Percentiles rank a stretch among this genome's conserved stretches.
These are phyloP conservation scores for Fistularia commersonii DNA, from an alignment of 2,797 vertebrate species.

Conservation along the genomic window DNA sequence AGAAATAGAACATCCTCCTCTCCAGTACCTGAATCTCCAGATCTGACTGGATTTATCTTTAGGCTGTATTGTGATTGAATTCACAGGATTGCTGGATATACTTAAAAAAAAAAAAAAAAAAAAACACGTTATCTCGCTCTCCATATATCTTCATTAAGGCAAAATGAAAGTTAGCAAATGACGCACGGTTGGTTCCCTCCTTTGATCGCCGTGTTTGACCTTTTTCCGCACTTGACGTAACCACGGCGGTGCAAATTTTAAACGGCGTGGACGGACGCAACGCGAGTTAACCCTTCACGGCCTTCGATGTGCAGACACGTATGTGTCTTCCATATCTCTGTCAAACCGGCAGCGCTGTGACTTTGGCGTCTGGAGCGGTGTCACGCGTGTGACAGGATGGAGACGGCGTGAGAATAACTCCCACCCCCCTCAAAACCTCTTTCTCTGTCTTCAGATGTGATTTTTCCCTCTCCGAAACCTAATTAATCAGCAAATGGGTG, in stretches of 20 bases:
- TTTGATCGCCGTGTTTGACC: slow-evolving; percentile 63
- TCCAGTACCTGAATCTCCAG: slow-evolving; percentile 37
- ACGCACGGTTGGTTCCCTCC: slow-evolving; percentile 27
- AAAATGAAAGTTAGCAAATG: slow-evolving; percentile 10
- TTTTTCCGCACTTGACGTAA: slow-evolving; percentile 66
- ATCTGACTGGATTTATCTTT: slow-evolving; percentile 48
- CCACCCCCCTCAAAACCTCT: too few relatives aligned
- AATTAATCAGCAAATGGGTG: too few relatives aligned
- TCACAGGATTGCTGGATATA: slow-evolving; percentile 25
- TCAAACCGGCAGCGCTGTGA: slow-evolving; percentile 22
- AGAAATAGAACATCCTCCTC: slow-evolving; percentile 43
- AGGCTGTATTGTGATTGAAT: slow-evolving; percentile 40
- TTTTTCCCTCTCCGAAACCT: too few relatives aligned
- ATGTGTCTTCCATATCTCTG: too few relatives aligned
- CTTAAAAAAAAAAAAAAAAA: slow-evolving; percentile 25
- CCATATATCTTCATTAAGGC: slow-evolving; percentile 30
- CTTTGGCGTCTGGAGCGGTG: slow-evolving; percentile 31
- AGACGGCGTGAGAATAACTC: slow-evolving; percentile 9
- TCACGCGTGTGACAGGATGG: slow-evolving; percentile 25
- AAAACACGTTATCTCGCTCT: neutral
- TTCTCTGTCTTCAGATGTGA: too few relatives aligned
- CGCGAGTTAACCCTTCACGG: neutral
- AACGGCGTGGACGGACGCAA: slow-evolving; percentile 51
- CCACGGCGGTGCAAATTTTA: slow-evolving; percentile 74
- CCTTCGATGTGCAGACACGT: too few relatives aligned